Base-by-base conservation (phyloP, 2,797 vertebrate genomes). In the Chrosomus eos region DNA sequence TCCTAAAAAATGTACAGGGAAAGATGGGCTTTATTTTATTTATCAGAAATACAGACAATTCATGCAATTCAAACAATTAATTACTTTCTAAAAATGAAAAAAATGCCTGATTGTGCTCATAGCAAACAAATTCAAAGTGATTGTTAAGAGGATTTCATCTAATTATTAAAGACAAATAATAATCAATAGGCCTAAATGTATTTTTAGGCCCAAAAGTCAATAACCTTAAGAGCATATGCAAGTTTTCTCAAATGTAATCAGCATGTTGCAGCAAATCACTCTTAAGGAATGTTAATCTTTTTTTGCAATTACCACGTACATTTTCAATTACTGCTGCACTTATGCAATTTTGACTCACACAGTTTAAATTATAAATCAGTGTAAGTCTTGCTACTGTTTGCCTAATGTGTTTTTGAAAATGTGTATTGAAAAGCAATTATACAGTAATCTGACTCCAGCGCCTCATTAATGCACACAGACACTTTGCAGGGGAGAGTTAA, bases 391-490 rank as follows among this genome's bases (percentile, higher is more conserved):
- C 28, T 38, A 26, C 13, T 81, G 31, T 81, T 51, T 81, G 36
- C 18, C 3, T 70, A 79, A 55, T 62, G 67, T 31, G 80, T 33
- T 71, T 45, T 62, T 16, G 23, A 70, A 71, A 31, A 60, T 72
- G 16, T 58, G 7, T 43, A 38, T 43, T 33, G n/a, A 80, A 64
- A 48, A 73, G 38, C 36, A 45, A 43, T 60, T 55, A 70, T 53
- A 70, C 64, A 70, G 13, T 80, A 80, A 80, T 62, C 55, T 77
- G 55, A 26, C 23, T 38, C 67, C 10, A 14, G 21, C 1, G 13
- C 66, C 14, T 40, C 33, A 38, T 36, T 80, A 16, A 55, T 9
- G 40, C 5, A 80, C 23, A 16, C 2, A 45, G 68, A 26, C 36
- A 33, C 68, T 73, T 7, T 62, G 26, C 38, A 60, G 68, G 19